Evolutionary conservation across 2,888 invertebrate species (phyloP).

Genomic region (Ectemnius cavifrons): DNA sequence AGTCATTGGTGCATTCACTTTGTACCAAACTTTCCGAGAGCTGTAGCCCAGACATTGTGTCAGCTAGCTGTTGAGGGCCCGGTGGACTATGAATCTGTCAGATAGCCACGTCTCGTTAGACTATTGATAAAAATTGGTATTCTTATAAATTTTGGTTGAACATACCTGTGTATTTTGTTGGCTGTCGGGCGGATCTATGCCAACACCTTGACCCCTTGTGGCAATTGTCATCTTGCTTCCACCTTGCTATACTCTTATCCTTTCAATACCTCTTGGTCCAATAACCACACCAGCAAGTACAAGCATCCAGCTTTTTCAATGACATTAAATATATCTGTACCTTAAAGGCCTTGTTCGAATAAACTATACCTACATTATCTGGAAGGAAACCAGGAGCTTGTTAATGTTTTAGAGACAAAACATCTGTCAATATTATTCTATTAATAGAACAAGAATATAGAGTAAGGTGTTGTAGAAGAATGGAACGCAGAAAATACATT

Average conservation of each 20-base stretch:
- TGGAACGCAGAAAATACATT: neutral
- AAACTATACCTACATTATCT: slow-evolving; percentile 78
- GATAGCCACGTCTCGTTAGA: slow-evolving; percentile 5
- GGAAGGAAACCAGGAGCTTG: slow-evolving; percentile 61
- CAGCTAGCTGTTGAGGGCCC: slow-evolving; percentile 73
- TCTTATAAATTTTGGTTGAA: neutral
- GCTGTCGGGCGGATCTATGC: slow-evolving; percentile 81
- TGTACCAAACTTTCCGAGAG: slow-evolving; percentile 72
- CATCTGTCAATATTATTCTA: no score
- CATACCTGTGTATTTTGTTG: slow-evolving; percentile 76
- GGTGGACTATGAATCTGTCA: slow-evolving; percentile 74
- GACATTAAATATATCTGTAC: slow-evolving; percentile 76
- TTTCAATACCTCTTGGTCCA: slow-evolving; percentile 67
- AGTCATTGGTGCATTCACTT: slow-evolving; percentile 71
- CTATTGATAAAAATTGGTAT: neutral
- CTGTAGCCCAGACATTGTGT: slow-evolving; percentile 74
- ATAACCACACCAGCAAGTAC: slow-evolving; percentile 72
- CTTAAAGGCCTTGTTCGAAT: slow-evolving; percentile 75
- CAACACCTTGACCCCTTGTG: slow-evolving; percentile 82
- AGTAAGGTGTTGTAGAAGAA: neutral
- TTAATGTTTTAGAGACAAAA: no score
- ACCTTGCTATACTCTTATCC: slow-evolving; percentile 66
- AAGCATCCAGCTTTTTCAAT: slow-evolving; percentile 75
- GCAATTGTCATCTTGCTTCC: slow-evolving; percentile 81
- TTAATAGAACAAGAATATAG: slow-evolving; percentile 3